Evolutionary conservation across 2,888 invertebrate species (phyloP), one percentile per base, ranked within the genome.

Genomic region (Sarcophaga carnaria): DNA sequence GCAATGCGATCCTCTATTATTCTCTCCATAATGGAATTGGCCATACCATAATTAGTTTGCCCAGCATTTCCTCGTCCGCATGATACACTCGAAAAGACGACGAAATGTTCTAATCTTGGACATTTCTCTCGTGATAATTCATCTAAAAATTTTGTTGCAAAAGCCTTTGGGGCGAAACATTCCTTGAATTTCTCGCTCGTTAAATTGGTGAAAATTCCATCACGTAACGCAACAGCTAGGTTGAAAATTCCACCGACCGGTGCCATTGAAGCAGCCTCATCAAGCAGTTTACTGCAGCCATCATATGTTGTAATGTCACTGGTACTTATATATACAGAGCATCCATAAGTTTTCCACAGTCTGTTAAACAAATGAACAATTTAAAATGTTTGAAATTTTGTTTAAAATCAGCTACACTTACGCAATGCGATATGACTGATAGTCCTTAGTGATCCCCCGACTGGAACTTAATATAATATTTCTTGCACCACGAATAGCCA

Each of bases 41-140:
- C 96, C 94, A 96, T 96, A 47, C 97, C 98, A 92, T 98, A 98
- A 75, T 90, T 88, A 2, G 96, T 96, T 94, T 98, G 98, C 1
- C 98, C 98, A 10, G 96, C 96, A 93, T 98, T 98, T 89, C 98
- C 98, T 62, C 97, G 95, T 49, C 98, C 98, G 92, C 97, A 97
- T 0, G 97, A 96, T 5, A 98, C 97, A 10, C 97, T 97, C 0
- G 98, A 98, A 94, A 98, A 98, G 25, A 97, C 95, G 1, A 98
- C 97, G 92, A 98, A 98, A 94, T 96, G 95, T 90, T 95, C 94
- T 25, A 95, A 90, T 2, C 93, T 69, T 2, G 94, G 94, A 87
- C 96, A 96, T 83, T 94, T 87, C 78, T 93, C 92, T 72, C 96
- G 94, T 0, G 95, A 95, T 4, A 95, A 92, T 87, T 94, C 94